Evolutionary conservation across 2,888 invertebrate species (phyloP).

Genomic region (Rhamnusium bicolor): DNA sequence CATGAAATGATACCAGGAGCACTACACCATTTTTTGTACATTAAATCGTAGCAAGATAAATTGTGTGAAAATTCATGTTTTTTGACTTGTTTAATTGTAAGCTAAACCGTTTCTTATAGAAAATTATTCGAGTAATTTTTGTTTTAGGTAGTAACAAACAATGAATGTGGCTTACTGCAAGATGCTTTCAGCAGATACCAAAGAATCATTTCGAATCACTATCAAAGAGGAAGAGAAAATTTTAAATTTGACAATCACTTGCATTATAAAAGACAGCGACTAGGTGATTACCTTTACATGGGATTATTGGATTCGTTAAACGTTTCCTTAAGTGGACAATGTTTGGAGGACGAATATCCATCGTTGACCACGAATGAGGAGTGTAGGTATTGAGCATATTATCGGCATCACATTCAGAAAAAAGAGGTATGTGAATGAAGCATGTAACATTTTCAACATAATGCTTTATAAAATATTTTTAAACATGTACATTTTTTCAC

Average conservation of each 20-base stretch:
- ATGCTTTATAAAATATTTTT: no score
- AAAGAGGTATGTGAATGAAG: no score
- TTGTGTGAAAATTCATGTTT: no score
- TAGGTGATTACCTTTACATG: conserved; percentile 51
- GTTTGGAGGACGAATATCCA: conserved; percentile 77
- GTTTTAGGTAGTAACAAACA: conserved; percentile 39
- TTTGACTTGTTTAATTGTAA: no score
- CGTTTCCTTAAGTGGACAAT: conserved; percentile 75
- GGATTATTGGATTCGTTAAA: conserved; percentile 72
- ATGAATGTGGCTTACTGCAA: conserved; percentile 48
- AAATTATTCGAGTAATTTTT: no score
- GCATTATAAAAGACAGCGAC: conserved; percentile 43
- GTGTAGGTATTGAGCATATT: conserved; percentile 74
- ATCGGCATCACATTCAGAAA: no score
- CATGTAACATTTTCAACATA: no score
- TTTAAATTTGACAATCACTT: conserved; percentile 25
- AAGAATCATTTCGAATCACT: conserved; percentile 50
- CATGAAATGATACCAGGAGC: no score
- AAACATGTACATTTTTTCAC: no score
- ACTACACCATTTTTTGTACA: no score
- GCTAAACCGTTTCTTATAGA: no score
- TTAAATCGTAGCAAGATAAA: no score
- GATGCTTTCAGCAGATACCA: conserved; percentile 57
- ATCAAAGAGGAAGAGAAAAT: conserved; percentile 16
- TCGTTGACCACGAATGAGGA: conserved; percentile 82